Evolutionary conservation across 2,888 invertebrate species (phyloP).

Genomic region (Eudasyphora cyanicolor): DNA sequence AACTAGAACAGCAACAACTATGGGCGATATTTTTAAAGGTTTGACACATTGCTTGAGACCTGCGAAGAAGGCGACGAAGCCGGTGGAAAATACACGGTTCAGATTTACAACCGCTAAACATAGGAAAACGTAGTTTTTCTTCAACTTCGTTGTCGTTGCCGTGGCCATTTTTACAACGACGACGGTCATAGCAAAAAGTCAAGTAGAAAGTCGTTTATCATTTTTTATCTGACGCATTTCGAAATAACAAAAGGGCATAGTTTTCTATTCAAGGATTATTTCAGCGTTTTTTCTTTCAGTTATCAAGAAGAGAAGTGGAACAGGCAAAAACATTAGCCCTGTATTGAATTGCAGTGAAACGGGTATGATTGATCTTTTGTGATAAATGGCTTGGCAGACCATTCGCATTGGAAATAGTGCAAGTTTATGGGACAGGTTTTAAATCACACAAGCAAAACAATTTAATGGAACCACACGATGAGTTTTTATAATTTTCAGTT

Average conservation of each 20-base stretch:
- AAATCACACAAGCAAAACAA: neutral
- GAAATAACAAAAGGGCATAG: conserved; percentile 33
- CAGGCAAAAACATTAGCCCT: neutral
- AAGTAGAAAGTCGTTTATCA: conserved; percentile 42
- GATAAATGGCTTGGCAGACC: conserved; percentile 21
- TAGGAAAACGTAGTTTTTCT: conserved; percentile 35
- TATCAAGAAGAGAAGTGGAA: too few relatives aligned
- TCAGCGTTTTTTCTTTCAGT: neutral
- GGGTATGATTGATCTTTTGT: conserved; percentile 16
- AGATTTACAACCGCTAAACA: conserved; percentile 47
- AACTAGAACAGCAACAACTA: neutral
- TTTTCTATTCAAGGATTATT: conserved; percentile 27
- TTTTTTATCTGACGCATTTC: conserved; percentile 43
- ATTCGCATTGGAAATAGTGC: neutral
- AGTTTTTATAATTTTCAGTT: too few relatives aligned
- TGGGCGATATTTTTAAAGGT: conserved; percentile 20
- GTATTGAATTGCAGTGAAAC: neutral
- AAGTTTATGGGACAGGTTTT: neutral
- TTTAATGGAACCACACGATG: neutral
- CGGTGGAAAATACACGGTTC: conserved; percentile 4
- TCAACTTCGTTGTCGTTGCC: neutral
- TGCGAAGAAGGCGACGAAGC: neutral
- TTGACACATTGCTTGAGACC: conserved; percentile 32
- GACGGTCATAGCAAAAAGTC: conserved; percentile 32
- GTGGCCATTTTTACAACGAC: neutral